These are phyloP conservation scores for Brevipalpus yothersi DNA, from an alignment of 1,140 invertebrate genomes.

Conservation along the genomic window DNA sequence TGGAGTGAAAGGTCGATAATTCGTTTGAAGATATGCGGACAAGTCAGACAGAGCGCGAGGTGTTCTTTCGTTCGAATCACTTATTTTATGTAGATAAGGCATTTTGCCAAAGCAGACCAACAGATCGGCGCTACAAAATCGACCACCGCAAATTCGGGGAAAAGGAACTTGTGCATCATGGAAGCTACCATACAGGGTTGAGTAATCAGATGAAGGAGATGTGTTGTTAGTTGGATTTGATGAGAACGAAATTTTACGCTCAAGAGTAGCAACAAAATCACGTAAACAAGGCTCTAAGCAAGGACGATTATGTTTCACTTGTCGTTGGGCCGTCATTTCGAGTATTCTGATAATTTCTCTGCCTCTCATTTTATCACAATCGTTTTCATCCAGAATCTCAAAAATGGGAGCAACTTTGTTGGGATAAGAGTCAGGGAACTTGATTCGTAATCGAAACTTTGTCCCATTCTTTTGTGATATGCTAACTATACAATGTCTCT, in stretches of 20 bases:
- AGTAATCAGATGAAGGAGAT: not conserved
- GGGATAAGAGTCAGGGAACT: slow-evolving; percentile 52
- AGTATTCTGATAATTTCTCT: slow-evolving; percentile 24
- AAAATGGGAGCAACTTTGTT: slow-evolving; percentile 42
- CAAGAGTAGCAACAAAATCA: not conserved
- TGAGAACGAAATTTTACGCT: not conserved
- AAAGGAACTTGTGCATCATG: slow-evolving; percentile 57
- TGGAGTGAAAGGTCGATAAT: not conserved
- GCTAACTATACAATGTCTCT: slow-evolving; percentile 5
- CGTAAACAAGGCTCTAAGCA: slow-evolving; percentile 26
- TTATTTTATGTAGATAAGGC: slow-evolving; percentile 37
- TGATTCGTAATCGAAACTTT: slow-evolving; percentile 36
- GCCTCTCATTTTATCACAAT: not conserved
- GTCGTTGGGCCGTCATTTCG: slow-evolving; percentile 40
- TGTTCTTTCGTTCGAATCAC: slow-evolving; percentile 29
- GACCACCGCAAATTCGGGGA: slow-evolving; percentile 70
- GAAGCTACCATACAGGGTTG: slow-evolving; percentile 17
- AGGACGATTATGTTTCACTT: slow-evolving; percentile 45
- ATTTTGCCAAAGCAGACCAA: slow-evolving; percentile 63
- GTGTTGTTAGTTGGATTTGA: not conserved
- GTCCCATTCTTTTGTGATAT: slow-evolving; percentile 4
- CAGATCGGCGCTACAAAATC: slow-evolving; percentile 57
- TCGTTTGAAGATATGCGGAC: slow-evolving; percentile 21
- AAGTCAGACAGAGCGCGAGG: slow-evolving; percentile 53
- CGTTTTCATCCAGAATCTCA: slow-evolving; percentile 24